These are phyloP conservation scores for Petrolisthes manimaculis DNA, from an alignment of 2,888 invertebrate genomes.

Conservation along the genomic window DNA sequence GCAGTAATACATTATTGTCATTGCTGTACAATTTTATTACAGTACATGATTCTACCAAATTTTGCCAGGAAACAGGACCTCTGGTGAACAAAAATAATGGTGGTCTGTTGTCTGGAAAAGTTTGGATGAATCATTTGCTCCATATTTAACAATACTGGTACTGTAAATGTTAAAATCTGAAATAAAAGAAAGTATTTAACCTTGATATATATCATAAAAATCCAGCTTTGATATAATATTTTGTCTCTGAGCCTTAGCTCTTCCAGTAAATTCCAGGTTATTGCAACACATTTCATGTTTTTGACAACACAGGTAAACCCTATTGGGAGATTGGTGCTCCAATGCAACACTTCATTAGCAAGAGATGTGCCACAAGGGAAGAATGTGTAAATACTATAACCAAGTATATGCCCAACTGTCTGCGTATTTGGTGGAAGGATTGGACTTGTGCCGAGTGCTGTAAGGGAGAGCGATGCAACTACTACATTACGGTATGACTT, in stretches of 20 bases:
- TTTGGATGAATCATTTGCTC: no score
- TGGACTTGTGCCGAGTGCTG: conserved; percentile 66
- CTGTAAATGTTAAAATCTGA: no score
- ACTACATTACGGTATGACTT: conserved; percentile 64
- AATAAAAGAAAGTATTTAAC: neutral
- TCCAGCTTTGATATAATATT: neutral
- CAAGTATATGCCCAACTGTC: conserved; percentile 82
- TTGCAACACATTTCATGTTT: no score
- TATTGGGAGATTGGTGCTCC: conserved; percentile 78
- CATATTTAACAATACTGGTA: no score
- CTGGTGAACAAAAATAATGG: no score
- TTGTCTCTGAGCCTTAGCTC: neutral
- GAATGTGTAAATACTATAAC: conserved; percentile 82
- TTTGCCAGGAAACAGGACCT: no score
- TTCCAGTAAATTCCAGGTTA: no score
- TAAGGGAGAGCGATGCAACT: conserved; percentile 66
- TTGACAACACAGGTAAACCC: conserved; percentile 77
- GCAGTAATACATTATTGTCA: neutral
- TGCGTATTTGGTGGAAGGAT: conserved; percentile 79
- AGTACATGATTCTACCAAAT: no score
- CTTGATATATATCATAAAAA: neutral
- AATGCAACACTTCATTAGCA: conserved; percentile 93
- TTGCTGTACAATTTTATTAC: no score
- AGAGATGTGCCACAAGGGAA: conserved; percentile 85
- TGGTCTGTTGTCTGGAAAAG: no score